Base-by-base conservation (phyloP, 2,888 invertebrate genomes). In the Clostera curtula region DNA sequence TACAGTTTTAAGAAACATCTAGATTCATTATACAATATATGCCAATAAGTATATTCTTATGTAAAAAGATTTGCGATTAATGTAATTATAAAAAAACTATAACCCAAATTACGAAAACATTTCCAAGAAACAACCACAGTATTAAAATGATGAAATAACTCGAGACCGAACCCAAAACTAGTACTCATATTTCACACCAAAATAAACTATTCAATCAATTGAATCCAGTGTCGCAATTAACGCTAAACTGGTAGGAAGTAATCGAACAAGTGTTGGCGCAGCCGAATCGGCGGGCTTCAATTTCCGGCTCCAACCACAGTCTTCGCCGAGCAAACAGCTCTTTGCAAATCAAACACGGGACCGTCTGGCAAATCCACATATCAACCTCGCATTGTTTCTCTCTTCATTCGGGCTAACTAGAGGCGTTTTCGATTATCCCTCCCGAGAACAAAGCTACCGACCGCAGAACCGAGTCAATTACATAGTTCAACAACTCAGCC, bases 401-500 rank as follows among this genome's bases (percentile, higher is more conserved):
- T 71, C 76, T 70, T 71, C 73, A 63, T 71, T 73, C 63, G 57
- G 65, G 69, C 72, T 75, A 74, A 80, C 76, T 76, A 72, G 77
- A 76, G 77, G 80, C 82, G 79, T 75, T 82, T 80, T 80, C 79
- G 80, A 82, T 80, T 80, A 82, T 75, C 72, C 74, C 75, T 70
- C 54, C 58, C 56, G 65, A 76, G 80, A 79, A 79, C 83, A 79
- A 82, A 82, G 82, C 76, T 64, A 66, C 71, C 61, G 71, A 77
- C 82, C 82, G 74, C 82, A 79, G 73, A 75, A 69, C 77, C 77
- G 66, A 83, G 83, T 83, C 80, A 82, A 83, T 83, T 83, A 83
- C 83, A 82, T 82, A 83, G 82, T 82, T 83, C 80, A 79, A 80
- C 79, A 83, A 82, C 80, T 82, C 80, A 73, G 79, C 75, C 82